phyloP scores from a whole-genome alignment of 2,888 invertebrate species.

The Troides helena region DNA sequence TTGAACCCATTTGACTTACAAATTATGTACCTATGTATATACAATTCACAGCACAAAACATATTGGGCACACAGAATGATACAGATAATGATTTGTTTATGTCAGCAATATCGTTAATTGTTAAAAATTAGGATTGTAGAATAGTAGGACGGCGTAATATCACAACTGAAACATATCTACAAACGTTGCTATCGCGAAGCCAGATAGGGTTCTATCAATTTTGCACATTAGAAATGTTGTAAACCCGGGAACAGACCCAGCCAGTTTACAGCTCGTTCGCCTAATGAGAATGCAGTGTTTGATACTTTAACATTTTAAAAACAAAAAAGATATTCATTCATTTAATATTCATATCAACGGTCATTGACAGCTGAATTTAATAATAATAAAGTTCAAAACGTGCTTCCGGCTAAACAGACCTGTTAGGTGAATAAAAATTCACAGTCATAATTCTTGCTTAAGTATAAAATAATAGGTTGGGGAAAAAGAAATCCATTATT shows the following conservation, averaged over 20 bases:
- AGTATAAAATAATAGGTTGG: no score
- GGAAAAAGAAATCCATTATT: no score
- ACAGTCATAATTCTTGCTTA: no score
- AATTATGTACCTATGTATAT: no score
- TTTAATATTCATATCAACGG: not conserved
- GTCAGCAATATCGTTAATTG: not conserved
- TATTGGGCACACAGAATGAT: no score
- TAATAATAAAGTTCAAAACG: no score
- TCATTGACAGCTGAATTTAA: not conserved
- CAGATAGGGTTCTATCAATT: constrained; percentile 29
- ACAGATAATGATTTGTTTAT: no score
- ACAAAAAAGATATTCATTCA: not conserved
- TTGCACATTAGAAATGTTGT: constrained; percentile 31
- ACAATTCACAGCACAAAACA: no score
- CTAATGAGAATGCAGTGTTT: constrained; percentile 5
- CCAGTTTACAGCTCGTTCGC: constrained; percentile 18
- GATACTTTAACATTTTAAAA: not conserved
- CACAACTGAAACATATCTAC: constrained; percentile 11
- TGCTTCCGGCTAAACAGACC: no score
- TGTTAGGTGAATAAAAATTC: no score
- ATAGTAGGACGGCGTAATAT: constrained; percentile 11
- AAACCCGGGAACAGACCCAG: constrained; percentile 18
- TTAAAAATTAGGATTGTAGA: constrained; percentile 1
- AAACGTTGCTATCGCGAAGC: constrained; percentile 23
- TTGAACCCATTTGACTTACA: no score